A percentile compares a stretch with the other conserved stretches of the same genome.
Evolutionary conservation across 1,140 invertebrate genomes (phyloP).

Genomic region (Drosophila nasuta): DNA sequence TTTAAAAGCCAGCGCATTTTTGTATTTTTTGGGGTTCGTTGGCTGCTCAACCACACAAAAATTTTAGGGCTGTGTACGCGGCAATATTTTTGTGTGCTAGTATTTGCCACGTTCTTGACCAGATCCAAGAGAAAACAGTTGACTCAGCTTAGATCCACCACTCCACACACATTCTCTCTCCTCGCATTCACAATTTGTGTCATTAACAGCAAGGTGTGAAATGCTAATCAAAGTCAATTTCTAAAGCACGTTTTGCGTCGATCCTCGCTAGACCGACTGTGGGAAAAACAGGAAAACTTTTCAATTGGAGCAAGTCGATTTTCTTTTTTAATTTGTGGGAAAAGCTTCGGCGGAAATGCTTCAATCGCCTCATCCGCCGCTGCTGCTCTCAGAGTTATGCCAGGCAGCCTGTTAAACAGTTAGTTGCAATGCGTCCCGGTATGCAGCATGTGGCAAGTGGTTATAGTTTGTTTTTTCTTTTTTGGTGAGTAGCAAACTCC

Average conservation of each 20-base stretch:
- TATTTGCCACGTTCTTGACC: conserved; percentile 48
- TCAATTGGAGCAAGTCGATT: conserved; percentile 30
- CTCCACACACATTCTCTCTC: neutral
- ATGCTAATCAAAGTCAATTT: conserved; percentile 43
- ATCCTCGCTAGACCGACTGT: conserved; percentile 20
- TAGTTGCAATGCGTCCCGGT: conserved; percentile 34
- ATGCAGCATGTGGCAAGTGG: conserved; percentile 30
- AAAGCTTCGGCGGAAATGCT: conserved; percentile 32
- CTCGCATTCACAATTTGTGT: conserved; percentile 15
- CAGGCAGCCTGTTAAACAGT: conserved; percentile 27
- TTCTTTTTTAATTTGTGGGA: conserved; percentile 26
- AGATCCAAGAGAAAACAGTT: conserved; percentile 54
- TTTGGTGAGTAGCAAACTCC: conserved; percentile 55
- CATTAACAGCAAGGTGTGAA: conserved; percentile 48
- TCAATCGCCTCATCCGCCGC: conserved; percentile 10
- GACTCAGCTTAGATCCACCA: conserved; percentile 36
- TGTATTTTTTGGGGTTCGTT: conserved; percentile 7
- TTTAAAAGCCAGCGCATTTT: conserved; percentile 15
- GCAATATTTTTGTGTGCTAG: conserved; percentile 26
- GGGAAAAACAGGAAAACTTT: conserved; percentile 30
- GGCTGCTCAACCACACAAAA: neutral
- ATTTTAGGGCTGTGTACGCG: conserved; percentile 46
- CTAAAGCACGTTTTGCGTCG: conserved; percentile 27
- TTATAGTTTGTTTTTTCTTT: neutral
- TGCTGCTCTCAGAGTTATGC: neutral